phyloP scores from a whole-genome alignment of 1,140 invertebrate genomes.

The Archegozetes longisetosus region DNA sequence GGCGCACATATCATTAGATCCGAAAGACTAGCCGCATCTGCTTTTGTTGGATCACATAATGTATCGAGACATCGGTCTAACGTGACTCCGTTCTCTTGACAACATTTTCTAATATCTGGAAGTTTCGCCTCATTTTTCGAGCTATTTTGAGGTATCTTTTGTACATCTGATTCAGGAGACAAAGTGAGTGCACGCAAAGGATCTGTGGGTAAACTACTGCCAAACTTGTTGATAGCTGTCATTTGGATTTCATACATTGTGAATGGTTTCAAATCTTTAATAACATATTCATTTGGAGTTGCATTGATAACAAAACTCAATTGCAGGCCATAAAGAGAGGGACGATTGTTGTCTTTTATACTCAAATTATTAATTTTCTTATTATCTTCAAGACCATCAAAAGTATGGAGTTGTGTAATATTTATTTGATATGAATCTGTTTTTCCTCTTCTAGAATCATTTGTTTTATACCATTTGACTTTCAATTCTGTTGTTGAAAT shows the following conservation, averaged over 20 bases:
- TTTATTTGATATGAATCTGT: conserved; percentile 47
- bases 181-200: conserved; percentile 47
- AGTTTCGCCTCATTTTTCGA: conserved; percentile 41
- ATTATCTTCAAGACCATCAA: conserved; percentile 14
- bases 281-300: conserved; percentile 35
- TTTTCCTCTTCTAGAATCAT: background rate
- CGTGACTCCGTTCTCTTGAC: conserved; percentile 47
- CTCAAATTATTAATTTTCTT: background rate
- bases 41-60: conserved; percentile 53
- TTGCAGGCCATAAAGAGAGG: background rate
- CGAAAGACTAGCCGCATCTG: conserved; percentile 39
- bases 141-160: conserved; percentile 11
- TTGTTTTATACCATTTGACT: conserved; percentile 31
- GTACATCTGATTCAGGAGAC: conserved; percentile 27
- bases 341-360: background rate
- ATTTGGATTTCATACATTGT: conserved; percentile 63
- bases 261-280: conserved; percentile 45
- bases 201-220: conserved; percentile 52
- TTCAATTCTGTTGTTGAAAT: conserved; percentile 44
- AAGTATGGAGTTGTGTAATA: conserved; percentile 35
- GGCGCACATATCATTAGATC: conserved; percentile 72
- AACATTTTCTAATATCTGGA: conserved; percentile 54
- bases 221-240: conserved; percentile 49
- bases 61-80: conserved; percentile 54
- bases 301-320: background rate